These are phyloP conservation scores for Phataginus tricuspis DNA, from an alignment of 2,797 vertebrate species.

Conservation along the genomic window DNA sequence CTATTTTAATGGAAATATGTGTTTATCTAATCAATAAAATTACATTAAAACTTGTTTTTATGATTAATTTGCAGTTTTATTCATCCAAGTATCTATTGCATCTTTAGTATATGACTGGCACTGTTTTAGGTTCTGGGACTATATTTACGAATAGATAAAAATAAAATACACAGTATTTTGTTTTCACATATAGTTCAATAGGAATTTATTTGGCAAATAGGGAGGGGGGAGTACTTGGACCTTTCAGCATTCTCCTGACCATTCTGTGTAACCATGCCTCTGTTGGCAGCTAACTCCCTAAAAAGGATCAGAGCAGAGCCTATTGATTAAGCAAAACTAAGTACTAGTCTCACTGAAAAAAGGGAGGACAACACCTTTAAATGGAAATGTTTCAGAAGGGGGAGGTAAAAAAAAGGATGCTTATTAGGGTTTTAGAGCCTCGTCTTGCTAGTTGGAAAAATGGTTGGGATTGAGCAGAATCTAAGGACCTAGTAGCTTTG, in stretches of 20 bases:
- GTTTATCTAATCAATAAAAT: not conserved
- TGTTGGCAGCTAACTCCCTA: not conserved
- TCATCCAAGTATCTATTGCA: not conserved
- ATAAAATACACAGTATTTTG: not conserved
- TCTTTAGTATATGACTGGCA: not conserved
- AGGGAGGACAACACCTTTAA: not conserved
- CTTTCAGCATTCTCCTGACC: not conserved
- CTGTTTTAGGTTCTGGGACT: not conserved
- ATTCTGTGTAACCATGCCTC: not conserved
- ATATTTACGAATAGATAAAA: not conserved
- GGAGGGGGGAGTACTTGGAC: not conserved
- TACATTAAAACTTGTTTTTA: not conserved
- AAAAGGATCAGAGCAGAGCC: not conserved
- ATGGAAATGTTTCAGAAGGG: not conserved
- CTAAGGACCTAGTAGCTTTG: not conserved
- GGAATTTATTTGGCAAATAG: not conserved
- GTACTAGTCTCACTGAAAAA: not conserved
- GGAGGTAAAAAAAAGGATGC: not conserved
- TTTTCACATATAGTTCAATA: not conserved
- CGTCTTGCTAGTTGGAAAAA: not conserved
- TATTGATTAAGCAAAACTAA: not conserved
- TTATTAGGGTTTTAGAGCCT: not conserved
- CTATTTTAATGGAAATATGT: not conserved
- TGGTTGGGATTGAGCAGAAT: not conserved
- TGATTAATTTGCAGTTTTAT: slow-evolving; percentile 9